Evolutionary conservation across 2,113 vertebrate genomes (phyloP).

Genomic region (Nibea albiflora): DNA sequence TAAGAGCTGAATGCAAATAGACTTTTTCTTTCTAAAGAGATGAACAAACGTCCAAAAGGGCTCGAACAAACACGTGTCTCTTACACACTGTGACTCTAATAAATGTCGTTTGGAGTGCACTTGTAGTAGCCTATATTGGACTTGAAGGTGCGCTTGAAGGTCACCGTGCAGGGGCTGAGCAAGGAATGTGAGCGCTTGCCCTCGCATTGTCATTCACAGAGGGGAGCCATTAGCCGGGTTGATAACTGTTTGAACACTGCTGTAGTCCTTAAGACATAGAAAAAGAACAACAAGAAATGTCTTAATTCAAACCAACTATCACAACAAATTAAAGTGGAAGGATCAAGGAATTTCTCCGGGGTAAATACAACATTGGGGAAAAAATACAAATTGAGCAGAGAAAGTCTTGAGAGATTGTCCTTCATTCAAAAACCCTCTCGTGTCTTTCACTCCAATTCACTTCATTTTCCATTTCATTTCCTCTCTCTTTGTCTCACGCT

Average conservation of each 20-base stretch:
- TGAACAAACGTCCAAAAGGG: conserved; percentile 44
- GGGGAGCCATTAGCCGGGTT: conserved; percentile 53
- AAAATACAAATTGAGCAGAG: conserved; percentile 68
- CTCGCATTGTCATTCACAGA: conserved; percentile 68
- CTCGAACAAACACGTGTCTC: conserved; percentile 43
- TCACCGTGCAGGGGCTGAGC: conserved; percentile 49
- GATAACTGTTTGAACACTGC: conserved; percentile 58
- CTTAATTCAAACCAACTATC: conserved; percentile 78
- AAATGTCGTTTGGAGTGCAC: conserved; percentile 51
- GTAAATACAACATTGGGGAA: conserved; percentile 55
- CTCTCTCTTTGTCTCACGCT: conserved; percentile 64
- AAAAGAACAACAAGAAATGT: conserved; percentile 73
- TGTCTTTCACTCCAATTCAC: conserved; percentile 58
- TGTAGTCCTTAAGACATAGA: conserved; percentile 53
- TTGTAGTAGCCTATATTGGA: conserved; percentile 36
- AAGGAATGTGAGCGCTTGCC: conserved; percentile 30
- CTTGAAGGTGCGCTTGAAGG: conserved; percentile 63
- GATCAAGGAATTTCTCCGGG: conserved; percentile 60
- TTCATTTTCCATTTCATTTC: conserved; percentile 62
- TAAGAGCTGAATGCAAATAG: conserved; percentile 59
- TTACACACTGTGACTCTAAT: conserved; percentile 29
- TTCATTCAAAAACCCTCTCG: conserved; percentile 62
- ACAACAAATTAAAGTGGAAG: conserved; percentile 78
- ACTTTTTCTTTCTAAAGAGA: conserved; percentile 41
- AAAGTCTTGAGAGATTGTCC: conserved; percentile 78